These are phyloP conservation scores for Platycheirus albimanus DNA, from an alignment of 2,888 invertebrate species.

Conservation along the genomic window DNA sequence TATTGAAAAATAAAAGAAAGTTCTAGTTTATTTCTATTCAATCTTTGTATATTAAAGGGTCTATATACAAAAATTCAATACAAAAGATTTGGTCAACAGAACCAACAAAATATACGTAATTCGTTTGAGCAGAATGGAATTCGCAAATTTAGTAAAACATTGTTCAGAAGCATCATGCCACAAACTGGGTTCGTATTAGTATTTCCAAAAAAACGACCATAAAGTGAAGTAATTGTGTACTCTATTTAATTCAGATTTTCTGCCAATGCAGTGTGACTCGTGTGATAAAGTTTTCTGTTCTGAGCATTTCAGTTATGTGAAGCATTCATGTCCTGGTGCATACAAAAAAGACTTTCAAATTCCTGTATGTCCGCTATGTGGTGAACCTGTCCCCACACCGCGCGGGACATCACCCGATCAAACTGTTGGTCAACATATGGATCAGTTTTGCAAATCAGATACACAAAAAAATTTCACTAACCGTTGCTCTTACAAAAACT, in stretches of 20 bases:
- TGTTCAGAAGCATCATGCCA: conserved; percentile 91
- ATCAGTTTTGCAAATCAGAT: conserved; percentile 95
- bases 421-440: conserved; percentile 95
- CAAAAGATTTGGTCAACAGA: too few relatives aligned
- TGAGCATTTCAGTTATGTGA: conserved; percentile 92
- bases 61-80: too few relatives aligned
- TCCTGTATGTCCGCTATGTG: conserved; percentile 97
- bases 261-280: conserved; percentile 97
- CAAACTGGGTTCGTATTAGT: conserved; percentile 94
- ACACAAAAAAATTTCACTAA: conserved; percentile 94
- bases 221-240: too few relatives aligned
- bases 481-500: conserved; percentile 92
- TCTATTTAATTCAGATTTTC: conserved; percentile 96
- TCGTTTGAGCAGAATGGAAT: too few relatives aligned
- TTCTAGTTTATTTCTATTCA: too few relatives aligned
- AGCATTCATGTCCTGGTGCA: conserved; percentile 91
- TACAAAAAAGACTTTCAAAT: conserved; percentile 94
- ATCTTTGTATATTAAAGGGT: too few relatives aligned
- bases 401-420: conserved; percentile 93
- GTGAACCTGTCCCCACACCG: conserved; percentile 91
- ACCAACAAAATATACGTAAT: too few relatives aligned
- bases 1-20: too few relatives aligned
- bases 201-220: too few relatives aligned
- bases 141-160: too few relatives aligned
- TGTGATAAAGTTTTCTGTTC: conserved; percentile 93